These are phyloP conservation scores for Anthrax anthrax DNA, from an alignment of 2,888 invertebrate species.

Conservation along the genomic window DNA sequence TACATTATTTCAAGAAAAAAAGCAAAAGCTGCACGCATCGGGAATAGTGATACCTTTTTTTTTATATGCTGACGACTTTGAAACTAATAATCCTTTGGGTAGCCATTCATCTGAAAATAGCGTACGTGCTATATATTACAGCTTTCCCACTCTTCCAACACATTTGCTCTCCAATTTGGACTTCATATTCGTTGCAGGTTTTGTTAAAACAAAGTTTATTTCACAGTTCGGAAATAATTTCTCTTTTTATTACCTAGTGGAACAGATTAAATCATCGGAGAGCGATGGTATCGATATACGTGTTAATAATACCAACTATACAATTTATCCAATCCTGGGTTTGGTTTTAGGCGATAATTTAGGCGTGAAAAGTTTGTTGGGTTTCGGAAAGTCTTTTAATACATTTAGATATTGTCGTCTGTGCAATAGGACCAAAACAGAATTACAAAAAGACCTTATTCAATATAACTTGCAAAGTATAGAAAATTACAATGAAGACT, in stretches of 20 bases:
- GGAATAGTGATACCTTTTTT: conserved; percentile 4
- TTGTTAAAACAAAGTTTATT: not conserved
- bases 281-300: not conserved
- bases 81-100: conserved; percentile 4
- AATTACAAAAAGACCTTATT: not conserved
- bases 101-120: conserved; percentile 3
- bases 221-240: not conserved
- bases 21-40: not conserved
- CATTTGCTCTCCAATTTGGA: not conserved
- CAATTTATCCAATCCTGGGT: conserved; percentile 1
- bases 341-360: conserved; percentile 6
- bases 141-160: not conserved
- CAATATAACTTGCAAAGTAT: not conserved
- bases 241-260: conserved; percentile 1
- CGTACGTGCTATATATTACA: conserved; percentile 3
- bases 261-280: conserved; percentile 2
- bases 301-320: not conserved
- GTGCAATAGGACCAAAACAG: not conserved
- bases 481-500: not conserved
- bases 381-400: conserved; percentile 5
- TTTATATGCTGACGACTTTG: conserved; percentile 4
- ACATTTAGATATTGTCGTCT: conserved; percentile 1
- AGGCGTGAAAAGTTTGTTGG: conserved; percentile 1
- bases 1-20: not conserved
- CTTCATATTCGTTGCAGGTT: conserved; percentile 1